Evolutionary conservation across 1,140 invertebrate species (phyloP).

Genomic region (Calephelis virginiensis): DNA sequence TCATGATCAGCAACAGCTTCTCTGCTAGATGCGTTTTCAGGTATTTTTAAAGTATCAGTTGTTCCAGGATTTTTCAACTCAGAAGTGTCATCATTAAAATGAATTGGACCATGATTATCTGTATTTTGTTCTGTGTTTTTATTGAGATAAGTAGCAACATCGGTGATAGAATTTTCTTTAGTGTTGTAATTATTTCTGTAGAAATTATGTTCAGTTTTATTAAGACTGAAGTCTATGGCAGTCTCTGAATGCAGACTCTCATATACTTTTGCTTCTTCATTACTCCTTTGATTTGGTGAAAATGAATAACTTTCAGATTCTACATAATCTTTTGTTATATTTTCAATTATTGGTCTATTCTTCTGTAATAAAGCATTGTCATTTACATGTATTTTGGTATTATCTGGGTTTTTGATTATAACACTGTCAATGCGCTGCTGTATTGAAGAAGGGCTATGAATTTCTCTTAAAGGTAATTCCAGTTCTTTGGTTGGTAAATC

Average conservation of each 20-base stretch:
- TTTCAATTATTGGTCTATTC: slow-evolving; percentile 11
- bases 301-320: not conserved
- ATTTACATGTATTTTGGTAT: slow-evolving; percentile 31
- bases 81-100: not conserved
- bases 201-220: slow-evolving; percentile 24
- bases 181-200: not conserved
- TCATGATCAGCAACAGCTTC: not conserved
- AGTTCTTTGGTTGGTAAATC: slow-evolving; percentile 34
- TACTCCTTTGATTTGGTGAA: not conserved
- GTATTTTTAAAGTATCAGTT: not conserved
- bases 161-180: not conserved
- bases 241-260: slow-evolving; percentile 17
- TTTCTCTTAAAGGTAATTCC: slow-evolving; percentile 27
- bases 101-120: not conserved
- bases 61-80: not conserved
- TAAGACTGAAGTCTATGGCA: slow-evolving; percentile 61
- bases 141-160: not conserved
- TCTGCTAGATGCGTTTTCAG: not conserved
- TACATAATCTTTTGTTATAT: not conserved
- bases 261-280: not conserved
- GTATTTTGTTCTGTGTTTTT: slow-evolving; percentile 3
- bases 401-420: slow-evolving; percentile 73
- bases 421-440: slow-evolving; percentile 56
- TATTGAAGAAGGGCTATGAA: slow-evolving; percentile 19
- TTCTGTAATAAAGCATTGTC: slow-evolving; percentile 23